Percentiles rank a stretch among this genome's conserved stretches.
These are phyloP conservation scores for Promerops cafer DNA, from an alignment of 2,113 vertebrate genomes.

Conservation along the genomic window DNA sequence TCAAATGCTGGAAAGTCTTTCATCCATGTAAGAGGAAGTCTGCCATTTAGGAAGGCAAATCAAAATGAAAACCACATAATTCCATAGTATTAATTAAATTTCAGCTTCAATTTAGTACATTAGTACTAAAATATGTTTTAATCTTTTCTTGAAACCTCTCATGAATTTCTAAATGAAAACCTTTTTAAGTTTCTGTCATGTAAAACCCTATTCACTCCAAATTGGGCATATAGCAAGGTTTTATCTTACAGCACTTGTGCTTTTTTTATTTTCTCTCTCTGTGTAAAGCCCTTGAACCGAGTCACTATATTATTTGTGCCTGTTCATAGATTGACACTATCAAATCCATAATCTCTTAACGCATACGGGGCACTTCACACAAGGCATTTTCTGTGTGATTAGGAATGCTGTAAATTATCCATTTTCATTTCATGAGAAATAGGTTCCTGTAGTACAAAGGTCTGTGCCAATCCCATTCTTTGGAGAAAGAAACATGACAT, in stretches of 20 bases:
- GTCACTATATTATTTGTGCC: background rate
- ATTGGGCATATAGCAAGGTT: background rate
- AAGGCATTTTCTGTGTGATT: conserved; percentile 21
- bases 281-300: background rate
- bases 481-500: background rate
- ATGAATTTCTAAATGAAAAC: background rate
- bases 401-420: conserved; percentile 22
- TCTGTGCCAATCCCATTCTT: background rate
- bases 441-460: background rate
- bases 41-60: background rate
- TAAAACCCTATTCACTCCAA: background rate
- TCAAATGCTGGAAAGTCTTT: background rate
- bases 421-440: conserved; percentile 13
- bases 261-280: background rate
- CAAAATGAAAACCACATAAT: background rate
- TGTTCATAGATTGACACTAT: background rate
- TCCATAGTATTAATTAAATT: background rate
- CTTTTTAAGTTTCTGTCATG: background rate
- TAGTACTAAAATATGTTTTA: background rate
- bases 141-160: background rate
- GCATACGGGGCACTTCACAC: background rate
- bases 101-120: background rate
- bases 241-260: background rate
- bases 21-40: background rate
- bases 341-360: conserved; percentile 20